A percentile compares a stretch with the other conserved stretches of the same genome.
These are phyloP conservation scores for Stictonetta naevosa DNA, from an alignment of 2,113 vertebrate species.

Conservation along the genomic window DNA sequence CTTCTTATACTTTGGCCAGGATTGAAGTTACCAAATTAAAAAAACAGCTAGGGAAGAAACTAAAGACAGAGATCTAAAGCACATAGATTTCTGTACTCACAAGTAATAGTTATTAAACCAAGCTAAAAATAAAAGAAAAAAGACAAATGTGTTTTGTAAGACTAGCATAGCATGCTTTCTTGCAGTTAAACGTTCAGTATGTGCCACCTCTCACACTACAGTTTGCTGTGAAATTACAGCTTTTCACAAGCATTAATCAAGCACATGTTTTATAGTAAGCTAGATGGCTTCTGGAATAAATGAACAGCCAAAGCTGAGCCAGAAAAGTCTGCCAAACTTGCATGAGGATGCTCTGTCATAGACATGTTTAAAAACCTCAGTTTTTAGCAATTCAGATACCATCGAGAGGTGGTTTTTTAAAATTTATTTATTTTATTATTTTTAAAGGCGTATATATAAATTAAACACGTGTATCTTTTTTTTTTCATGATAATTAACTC, in stretches of 20 bases:
- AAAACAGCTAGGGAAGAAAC: not conserved
- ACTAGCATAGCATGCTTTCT: not conserved
- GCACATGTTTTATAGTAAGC: not conserved
- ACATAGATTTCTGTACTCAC: not conserved
- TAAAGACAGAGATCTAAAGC: not conserved
- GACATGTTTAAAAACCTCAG: not conserved
- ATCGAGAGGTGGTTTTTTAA: not conserved
- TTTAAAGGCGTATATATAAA: not conserved
- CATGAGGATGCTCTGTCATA: not conserved
- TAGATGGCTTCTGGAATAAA: not conserved
- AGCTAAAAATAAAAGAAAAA: not conserved
- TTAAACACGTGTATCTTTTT: not conserved
- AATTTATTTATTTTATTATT: too few species aligned
- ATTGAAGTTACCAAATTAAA: not conserved
- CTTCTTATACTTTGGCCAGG: not conserved
- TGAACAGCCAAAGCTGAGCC: not conserved
- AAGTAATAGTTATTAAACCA: not conserved
- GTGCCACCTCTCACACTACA: not conserved
- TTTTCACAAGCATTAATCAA: not conserved
- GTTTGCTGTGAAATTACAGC: not conserved
- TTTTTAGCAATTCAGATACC: not conserved
- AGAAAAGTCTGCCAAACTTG: not conserved
- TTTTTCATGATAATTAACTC: not conserved
- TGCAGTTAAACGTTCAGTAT: not conserved
- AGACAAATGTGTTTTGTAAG: not conserved